Evolutionary conservation across 2,113 vertebrate species (phyloP), one percentile per base, ranked within the genome.

Genomic region (Takifugu bimaculatus): DNA sequence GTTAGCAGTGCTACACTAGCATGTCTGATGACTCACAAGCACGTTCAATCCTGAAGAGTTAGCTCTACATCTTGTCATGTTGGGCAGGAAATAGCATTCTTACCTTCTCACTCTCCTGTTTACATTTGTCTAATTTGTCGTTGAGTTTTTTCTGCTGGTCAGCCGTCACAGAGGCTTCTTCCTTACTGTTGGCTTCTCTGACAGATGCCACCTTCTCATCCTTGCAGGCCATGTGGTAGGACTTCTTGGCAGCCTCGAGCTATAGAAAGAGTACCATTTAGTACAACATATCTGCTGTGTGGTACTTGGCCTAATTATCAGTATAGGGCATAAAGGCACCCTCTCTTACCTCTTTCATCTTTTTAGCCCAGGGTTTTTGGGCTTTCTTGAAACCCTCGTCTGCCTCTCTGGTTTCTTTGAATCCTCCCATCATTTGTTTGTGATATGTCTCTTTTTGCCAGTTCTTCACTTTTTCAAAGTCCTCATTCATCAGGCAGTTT

Each of bases 381-480:
- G 94, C 96, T 86, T 98, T 98, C 60, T 93, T 93, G 81, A 98
- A 98, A 27, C 94, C 95, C 0, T 98, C 96, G 0, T 98, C 96
- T 1, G 96, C 93, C 77, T 98, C 96, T 85, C 95, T 98, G 85
- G 94, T 93, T 85, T 98, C 96, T 85, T 96, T 98, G 90, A 98
- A 98, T 77, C 96, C 93, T 3, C 96, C 96, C 90, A 98, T 98
- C 90, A 98, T 97, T 88, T 98, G 96, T 73, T 98, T 98, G 92
- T 98, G 96, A 87, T 95, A 98, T 20, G 91, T 90, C 0, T 98
- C 96, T 78, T 98, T 98, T 90, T 98, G 96, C 96, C 96, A 98
- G 89, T 96, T 98, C 92, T 95, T 96, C 80, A 98, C 93, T 83
- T 98, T 98, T 87, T 98, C 96, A 0, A 98, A 92, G 88, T 96